Evolutionary conservation across 2,113 vertebrate genomes (phyloP), one percentile per base, ranked within the genome.

Genomic region (Alectura lathami): DNA sequence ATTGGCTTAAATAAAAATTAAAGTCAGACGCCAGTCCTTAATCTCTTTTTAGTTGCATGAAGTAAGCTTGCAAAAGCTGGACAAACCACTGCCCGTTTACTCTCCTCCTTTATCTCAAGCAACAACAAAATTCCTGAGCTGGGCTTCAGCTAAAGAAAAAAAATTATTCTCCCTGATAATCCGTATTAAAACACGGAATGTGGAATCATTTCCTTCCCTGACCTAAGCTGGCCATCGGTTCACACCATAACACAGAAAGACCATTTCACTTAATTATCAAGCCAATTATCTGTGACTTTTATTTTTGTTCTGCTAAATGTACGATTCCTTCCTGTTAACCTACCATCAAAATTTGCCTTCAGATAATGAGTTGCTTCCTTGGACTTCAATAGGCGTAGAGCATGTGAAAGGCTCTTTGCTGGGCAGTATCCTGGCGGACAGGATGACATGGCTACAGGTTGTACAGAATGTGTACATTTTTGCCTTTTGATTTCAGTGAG

Each of bases 21-120:
- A 82, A 85, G 34, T 27, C 34, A 63, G 32, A 62, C 86, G 47
- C 63, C 42, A 54, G 47, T 87, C 40, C 67, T 91, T 51, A 73
- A 57, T 68, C 23, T 85, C 45, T 62, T 54, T 74, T 78, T 30
- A 67, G 45, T 45, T 88, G 9, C 4, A 13, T 8, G 32, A 0
- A 20, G 13, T 29, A 38, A 62, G 24, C 5, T 75, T 50, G 9
- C 1, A 2, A 27, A 11, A 75, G 23, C 27, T 56, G 82, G 62
- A 56, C 12, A 30, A 17, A 18, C 14, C 15, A 3, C 38, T 57
- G 36, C 26, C 54, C 0, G 0, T 48, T 57, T 32, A 23, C 23
- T 64, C n/a, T 82, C n/a, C 15, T 53, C 16, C 29, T 83, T 53
- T 42, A 23, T 22, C 15, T 60, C n/a, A 21, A 74, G 9, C 32